These are phyloP conservation scores for Antheraea assamensis DNA, from an alignment of 2,888 invertebrate species.

Conservation along the genomic window DNA sequence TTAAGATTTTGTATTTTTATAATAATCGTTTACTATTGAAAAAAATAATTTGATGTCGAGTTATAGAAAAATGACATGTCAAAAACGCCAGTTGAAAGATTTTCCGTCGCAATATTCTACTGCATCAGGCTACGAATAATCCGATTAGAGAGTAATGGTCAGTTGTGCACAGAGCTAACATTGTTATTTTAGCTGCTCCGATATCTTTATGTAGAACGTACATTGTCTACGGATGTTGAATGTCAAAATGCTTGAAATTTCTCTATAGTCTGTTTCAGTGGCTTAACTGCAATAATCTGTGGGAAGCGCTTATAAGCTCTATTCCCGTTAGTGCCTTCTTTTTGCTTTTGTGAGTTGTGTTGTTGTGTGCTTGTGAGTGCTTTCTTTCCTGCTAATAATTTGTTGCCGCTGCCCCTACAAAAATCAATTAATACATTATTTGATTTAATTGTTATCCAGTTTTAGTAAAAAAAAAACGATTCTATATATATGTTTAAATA, in stretches of 20 bases:
- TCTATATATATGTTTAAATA: too few species aligned
- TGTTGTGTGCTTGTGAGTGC: too few species aligned
- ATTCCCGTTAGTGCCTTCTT: background rate
- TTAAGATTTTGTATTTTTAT: background rate
- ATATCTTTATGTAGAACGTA: conserved; percentile 1
- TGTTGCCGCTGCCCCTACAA: too few species aligned
- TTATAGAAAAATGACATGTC: background rate
- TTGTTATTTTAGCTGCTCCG: background rate
- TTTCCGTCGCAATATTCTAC: background rate
- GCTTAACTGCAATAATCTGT: background rate
- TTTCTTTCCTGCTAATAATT: too few species aligned
- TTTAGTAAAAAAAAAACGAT: too few species aligned
- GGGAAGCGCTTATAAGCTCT: background rate
- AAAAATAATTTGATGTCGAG: background rate
- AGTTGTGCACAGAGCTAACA: conserved; percentile 2
- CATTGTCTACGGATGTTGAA: background rate
- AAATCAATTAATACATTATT: too few species aligned
- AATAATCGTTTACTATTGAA: background rate
- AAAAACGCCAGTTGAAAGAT: background rate
- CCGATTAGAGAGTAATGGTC: conserved; percentile 2
- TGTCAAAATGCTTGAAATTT: background rate
- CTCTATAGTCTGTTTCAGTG: background rate
- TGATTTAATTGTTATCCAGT: too few species aligned
- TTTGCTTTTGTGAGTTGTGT: too few species aligned
- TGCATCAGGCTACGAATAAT: background rate